phyloP scores from a whole-genome alignment of 2,113 vertebrate species.

The Rana temporaria region DNA sequence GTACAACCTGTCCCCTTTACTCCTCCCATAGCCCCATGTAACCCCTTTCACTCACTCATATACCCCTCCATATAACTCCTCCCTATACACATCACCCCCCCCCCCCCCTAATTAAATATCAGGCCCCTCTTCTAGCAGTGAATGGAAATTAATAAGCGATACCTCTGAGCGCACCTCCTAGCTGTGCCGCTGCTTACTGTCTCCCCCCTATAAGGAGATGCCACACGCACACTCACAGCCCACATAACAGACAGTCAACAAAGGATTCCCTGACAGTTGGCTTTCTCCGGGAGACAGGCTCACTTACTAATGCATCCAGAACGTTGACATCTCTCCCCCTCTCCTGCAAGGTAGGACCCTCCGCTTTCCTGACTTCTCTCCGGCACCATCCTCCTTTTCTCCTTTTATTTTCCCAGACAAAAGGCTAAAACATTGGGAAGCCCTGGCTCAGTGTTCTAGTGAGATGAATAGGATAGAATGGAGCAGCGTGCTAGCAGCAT shows the following conservation, averaged over 20 bases:
- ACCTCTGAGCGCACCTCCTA: slow-evolving; percentile 33
- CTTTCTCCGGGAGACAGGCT: slow-evolving; percentile 38
- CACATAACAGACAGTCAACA: slow-evolving; percentile 55
- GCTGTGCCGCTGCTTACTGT: background rate
- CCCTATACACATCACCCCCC: background rate
- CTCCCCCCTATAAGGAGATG: slow-evolving; percentile 46
- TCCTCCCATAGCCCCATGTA: slow-evolving; percentile 18
- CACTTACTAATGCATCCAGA: slow-evolving; percentile 25
- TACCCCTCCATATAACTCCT: background rate
- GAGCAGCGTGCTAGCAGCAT: slow-evolving; percentile 33
- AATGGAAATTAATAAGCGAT: slow-evolving; percentile 44
- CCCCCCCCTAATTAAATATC: background rate
- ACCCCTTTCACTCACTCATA: background rate
- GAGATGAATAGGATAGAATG: background rate
- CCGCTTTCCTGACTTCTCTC: background rate
- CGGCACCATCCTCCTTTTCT: background rate
- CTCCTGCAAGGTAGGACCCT: slow-evolving; percentile 49
- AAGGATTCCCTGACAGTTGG: slow-evolving; percentile 49
- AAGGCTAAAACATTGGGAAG: slow-evolving; percentile 5
- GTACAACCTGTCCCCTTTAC: background rate
- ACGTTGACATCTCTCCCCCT: slow-evolving; percentile 12
- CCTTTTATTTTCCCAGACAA: slow-evolving; percentile 13
- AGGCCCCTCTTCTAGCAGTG: slow-evolving; percentile 24
- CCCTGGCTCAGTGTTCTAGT: background rate
- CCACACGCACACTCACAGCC: slow-evolving; percentile 21